These are phyloP conservation scores for Edolisoma coerulescens DNA, from an alignment of 2,113 vertebrate species.

Conservation along the genomic window DNA sequence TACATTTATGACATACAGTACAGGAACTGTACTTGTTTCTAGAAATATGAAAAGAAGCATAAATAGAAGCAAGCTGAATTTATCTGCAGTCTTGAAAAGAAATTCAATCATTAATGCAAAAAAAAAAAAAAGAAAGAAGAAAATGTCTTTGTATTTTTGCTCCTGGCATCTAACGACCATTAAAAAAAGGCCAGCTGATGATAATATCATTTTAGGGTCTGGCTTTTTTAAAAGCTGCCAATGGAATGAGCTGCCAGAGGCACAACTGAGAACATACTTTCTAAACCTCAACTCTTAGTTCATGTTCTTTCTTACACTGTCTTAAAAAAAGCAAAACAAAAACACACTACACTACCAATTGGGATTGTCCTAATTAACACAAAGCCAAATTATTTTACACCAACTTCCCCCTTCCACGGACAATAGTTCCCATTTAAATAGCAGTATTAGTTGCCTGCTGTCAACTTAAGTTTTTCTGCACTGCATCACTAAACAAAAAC, in stretches of 20 bases:
- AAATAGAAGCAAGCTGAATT: background rate
- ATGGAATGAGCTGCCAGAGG: background rate
- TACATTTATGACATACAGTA: background rate
- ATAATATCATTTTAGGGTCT: background rate
- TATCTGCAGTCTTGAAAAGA: background rate
- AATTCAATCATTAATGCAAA: accelerated
- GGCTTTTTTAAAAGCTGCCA: background rate
- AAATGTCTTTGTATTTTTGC: background rate
- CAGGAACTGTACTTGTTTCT: background rate
- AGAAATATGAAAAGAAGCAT: background rate
- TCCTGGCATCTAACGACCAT: background rate
- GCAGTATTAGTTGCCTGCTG: background rate
- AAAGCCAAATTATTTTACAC: background rate
- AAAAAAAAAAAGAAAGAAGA: background rate
- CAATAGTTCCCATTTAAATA: background rate
- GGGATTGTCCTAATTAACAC: background rate
- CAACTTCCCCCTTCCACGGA: background rate
- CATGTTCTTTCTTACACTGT: background rate
- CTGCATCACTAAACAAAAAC: background rate
- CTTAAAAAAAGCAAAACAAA: background rate
- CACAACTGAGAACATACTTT: background rate
- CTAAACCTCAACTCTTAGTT: background rate
- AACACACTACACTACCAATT: background rate
- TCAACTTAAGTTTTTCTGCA: background rate
- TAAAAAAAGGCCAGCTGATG: background rate